phyloP scores from a whole-genome alignment of 2,113 vertebrate species.

The Limnothrissa miodon region DNA sequence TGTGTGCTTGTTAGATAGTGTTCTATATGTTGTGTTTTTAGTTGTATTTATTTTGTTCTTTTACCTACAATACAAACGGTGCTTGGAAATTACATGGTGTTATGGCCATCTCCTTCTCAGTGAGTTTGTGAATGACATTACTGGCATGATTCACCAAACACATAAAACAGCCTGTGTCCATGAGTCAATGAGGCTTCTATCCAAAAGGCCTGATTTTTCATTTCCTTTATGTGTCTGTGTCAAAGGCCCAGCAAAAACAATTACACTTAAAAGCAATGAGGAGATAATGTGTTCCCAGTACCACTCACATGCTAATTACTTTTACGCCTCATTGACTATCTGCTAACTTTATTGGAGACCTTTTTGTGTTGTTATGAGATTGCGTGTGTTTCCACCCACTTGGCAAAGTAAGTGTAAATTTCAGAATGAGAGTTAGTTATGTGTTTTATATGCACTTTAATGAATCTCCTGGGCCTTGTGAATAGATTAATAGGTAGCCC shows the following conservation, averaged over 20 bases:
- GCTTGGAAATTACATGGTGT: no score
- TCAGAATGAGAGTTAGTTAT: background rate
- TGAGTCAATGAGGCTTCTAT: background rate
- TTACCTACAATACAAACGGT: no score
- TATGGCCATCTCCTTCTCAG: background rate
- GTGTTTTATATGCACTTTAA: background rate
- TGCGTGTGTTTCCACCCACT: background rate
- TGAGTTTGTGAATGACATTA: background rate
- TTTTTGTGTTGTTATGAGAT: background rate
- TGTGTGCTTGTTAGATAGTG: no score
- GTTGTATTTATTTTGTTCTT: no score
- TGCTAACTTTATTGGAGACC: background rate
- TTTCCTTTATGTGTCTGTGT: background rate
- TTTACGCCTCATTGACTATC: background rate
- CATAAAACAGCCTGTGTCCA: background rate
- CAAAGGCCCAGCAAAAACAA: background rate
- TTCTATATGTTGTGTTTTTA: no score
- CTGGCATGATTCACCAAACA: background rate
- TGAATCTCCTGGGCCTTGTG: background rate
- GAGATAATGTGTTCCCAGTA: constrained; percentile 22
- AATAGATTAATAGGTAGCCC: constrained; percentile 35
- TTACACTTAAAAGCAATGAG: constrained; percentile 22
- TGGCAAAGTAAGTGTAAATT: background rate
- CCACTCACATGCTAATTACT: constrained; percentile 6
- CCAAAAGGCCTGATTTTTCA: constrained; percentile 14